Evolutionary conservation across 1,140 invertebrate species (phyloP), one percentile per base, ranked within the genome.

Genomic region (Cecropterus lyciades): DNA sequence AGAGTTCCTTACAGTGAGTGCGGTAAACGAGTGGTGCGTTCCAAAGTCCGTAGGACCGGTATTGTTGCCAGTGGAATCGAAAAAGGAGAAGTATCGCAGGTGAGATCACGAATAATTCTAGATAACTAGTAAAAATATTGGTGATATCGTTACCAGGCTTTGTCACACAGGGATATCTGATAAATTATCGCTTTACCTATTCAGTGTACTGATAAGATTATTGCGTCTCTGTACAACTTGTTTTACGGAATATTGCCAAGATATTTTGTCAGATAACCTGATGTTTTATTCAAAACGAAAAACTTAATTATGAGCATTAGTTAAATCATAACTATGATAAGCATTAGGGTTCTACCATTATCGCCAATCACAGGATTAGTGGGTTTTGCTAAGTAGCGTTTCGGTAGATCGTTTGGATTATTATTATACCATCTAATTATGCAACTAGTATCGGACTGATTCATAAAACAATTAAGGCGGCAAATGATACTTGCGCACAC

Each of bases 21-120:
- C 91, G 74, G 88, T 92, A 69, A 92, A 92, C 75, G 87, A 90
- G 68, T 91, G 89, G 87, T 91, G 89, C 79, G 79, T 89, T 65
- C 81, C 87, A 64, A 85, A 87, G 70, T 86, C 88, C 59, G 70
- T 71, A 45, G 86, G 85, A 78, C 84, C 85, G 71, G 81, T 85
- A 81, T 82, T 91, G 66, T 75, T 90, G 62, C 87, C 89, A 67
- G 82, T 89, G 63, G 88, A 91, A 85, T 86, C 86, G 20, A 91
- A 92, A 84, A 91, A 90, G 77, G 89, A 91, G 70, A 92, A 92
- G 79, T 92, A 92, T 85, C 73, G 86, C 80, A 91, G 91, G 91
- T 92, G 77, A 87, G 86, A 65, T 80, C 73, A 79, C 70, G 48
- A 73, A 69, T 79, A 82, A 76, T 79, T 75, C 60, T 73, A 73